Conservation (phyloP, 35 echinoderm and acorn worm species). For the Apostichopus japonicus region DNA sequence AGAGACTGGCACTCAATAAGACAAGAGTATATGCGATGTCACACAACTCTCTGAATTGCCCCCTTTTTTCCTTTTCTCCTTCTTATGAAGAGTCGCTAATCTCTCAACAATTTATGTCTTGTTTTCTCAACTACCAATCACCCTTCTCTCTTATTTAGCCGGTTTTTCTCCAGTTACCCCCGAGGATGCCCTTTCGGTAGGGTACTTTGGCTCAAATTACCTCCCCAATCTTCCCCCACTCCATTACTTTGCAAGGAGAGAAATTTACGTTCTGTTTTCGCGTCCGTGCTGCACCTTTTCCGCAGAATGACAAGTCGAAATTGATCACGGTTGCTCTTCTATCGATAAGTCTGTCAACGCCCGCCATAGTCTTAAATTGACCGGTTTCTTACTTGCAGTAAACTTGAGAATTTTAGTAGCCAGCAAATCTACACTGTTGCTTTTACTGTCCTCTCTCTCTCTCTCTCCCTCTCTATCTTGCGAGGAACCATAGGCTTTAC, state of each 20-base stretch:
- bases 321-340: constrained; percentile 42
- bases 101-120: constrained; percentile 31
- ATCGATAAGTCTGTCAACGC: constrained; percentile 28
- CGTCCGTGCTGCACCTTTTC: constrained; percentile 19
- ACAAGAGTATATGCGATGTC: background rate
- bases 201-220: constrained; percentile 48
- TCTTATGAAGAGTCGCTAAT: constrained; percentile 22
- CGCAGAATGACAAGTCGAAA: constrained; percentile 21
- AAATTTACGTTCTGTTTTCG: constrained; percentile 42
- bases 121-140: constrained; percentile 48
- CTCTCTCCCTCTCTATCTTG: background rate
- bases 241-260: constrained; percentile 29
- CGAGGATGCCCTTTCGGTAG: constrained; percentile 9
- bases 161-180: constrained; percentile 20
- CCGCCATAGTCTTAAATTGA: constrained; percentile 38
- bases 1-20: background rate
- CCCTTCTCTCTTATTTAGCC: background rate
- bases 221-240: constrained; percentile 8
- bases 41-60: constrained; percentile 23
- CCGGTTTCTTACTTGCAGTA: background rate
- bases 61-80: background rate
- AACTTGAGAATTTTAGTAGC: background rate
- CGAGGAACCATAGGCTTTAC: too few relatives aligned
- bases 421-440: background rate
- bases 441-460: background rate